These are phyloP conservation scores for Geopemphigus sp. DNA, from an alignment of 1,140 invertebrate species.

Conservation along the genomic window DNA sequence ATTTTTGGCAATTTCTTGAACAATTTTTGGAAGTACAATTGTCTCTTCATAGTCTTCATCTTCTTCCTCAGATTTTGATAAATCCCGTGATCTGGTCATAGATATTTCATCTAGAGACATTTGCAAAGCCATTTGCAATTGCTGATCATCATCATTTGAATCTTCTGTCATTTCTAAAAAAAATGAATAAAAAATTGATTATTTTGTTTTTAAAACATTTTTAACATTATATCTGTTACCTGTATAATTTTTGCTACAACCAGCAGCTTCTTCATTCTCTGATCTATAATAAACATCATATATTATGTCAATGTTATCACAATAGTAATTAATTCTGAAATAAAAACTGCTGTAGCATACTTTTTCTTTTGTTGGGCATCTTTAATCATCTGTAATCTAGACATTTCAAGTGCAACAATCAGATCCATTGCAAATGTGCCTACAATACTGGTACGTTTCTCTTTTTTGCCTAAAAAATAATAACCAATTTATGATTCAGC, in stretches of 20 bases:
- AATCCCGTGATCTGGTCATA: conserved; percentile 5
- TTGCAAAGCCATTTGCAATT: conserved; percentile 44
- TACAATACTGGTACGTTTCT: conserved; percentile 44
- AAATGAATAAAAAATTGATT: background rate
- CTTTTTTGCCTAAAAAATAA: conserved; percentile 33
- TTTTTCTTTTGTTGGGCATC: conserved; percentile 57
- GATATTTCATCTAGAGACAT: conserved; percentile 47
- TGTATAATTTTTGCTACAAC: conserved; percentile 33
- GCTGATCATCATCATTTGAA: conserved; percentile 42
- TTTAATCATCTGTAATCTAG: conserved; percentile 67
- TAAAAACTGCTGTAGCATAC: background rate
- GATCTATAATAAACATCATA: background rate
- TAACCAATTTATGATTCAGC: background rate
- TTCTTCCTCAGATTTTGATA: conserved; percentile 8
- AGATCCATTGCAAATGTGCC: conserved; percentile 60
- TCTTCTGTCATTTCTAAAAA: conserved; percentile 6
- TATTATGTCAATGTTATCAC: background rate
- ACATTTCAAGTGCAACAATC: conserved; percentile 70
- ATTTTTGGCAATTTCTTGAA: background rate
- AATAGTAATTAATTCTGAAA: background rate
- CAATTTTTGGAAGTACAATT: background rate
- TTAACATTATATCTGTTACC: background rate
- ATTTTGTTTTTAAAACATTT: background rate
- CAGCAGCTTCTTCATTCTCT: conserved; percentile 31
- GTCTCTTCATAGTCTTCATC: background rate